Evolutionary conservation across 1,140 invertebrate genomes (phyloP).

Genomic region (Lethrus apterus): DNA sequence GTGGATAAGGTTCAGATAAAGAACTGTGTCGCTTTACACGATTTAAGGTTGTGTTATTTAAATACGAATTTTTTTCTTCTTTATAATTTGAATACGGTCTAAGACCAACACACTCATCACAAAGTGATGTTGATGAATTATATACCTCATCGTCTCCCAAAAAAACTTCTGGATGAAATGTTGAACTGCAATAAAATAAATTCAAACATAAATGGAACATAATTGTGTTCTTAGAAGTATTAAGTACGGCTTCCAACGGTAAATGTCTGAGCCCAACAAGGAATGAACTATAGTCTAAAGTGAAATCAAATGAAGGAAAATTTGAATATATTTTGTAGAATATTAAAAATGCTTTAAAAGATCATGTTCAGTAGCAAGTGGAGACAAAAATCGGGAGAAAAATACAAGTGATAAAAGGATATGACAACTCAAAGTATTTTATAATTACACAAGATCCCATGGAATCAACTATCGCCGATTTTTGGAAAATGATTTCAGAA

Average conservation of each 20-base stretch:
- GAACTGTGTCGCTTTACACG: constrained; percentile 28
- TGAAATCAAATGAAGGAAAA: too few species aligned
- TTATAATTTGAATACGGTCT: constrained; percentile 41
- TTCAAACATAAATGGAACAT: constrained; percentile 8
- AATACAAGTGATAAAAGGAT: constrained; percentile 92
- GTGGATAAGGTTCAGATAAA: constrained; percentile 34
- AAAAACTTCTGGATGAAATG: constrained; percentile 53
- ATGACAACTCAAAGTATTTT: constrained; percentile 88
- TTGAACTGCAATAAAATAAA: constrained; percentile 39
- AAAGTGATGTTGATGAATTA: constrained; percentile 41
- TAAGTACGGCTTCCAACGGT: too few species aligned
- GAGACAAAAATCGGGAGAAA: constrained; percentile 78
- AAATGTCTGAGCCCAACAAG: too few species aligned
- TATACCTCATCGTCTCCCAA: constrained; percentile 54
- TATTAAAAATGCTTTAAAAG: constrained; percentile 71
- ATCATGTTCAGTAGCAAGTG: constrained; percentile 69
- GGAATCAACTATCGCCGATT: constrained; percentile 81
- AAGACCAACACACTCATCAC: constrained; percentile 47
- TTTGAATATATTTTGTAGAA: constrained; percentile 53
- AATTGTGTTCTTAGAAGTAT: too few species aligned
- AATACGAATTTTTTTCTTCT: constrained; percentile 20
- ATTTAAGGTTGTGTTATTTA: constrained; percentile 22
- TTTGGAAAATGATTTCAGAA: constrained; percentile 95
- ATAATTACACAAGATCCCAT: constrained; percentile 94
- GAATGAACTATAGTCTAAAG: too few species aligned